These are phyloP conservation scores for Drosophila paracracens DNA, from an alignment of 2,888 invertebrate genomes.

Conservation along the genomic window DNA sequence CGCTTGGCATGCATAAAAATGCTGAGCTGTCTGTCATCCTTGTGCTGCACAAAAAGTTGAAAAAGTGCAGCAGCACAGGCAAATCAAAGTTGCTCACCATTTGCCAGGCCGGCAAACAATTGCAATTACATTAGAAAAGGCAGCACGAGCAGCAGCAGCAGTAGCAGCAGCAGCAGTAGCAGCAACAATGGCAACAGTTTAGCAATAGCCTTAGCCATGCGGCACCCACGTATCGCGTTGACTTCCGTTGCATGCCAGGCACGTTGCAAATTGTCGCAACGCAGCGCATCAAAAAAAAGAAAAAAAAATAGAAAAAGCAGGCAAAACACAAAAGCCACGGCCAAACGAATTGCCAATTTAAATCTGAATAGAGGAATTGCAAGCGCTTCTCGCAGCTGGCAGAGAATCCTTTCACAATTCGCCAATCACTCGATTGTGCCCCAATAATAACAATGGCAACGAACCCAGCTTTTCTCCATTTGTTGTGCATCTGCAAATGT, in stretches of 20 bases:
- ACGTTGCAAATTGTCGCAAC: constrained; percentile 77
- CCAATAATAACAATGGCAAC: constrained; percentile 48
- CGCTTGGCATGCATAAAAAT: constrained; percentile 83
- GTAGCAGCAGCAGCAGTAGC: constrained; percentile 1
- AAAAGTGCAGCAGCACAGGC: constrained; percentile 42
- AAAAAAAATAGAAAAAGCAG: neutral
- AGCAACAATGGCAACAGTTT: constrained; percentile 49
- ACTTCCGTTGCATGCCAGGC: constrained; percentile 78
- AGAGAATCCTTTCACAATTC: constrained; percentile 65
- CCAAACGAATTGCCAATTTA: constrained; percentile 77
- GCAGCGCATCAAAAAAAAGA: constrained; percentile 47
- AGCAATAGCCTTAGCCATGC: constrained; percentile 41
- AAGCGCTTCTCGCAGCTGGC: constrained; percentile 36
- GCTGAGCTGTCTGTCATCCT: constrained; percentile 39
- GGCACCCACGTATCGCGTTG: constrained; percentile 69
- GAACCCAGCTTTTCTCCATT: neutral
- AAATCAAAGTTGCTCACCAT: constrained; percentile 65
- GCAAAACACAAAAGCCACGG: constrained; percentile 63
- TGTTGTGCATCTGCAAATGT: neutral
- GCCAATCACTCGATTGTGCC: constrained; percentile 65
- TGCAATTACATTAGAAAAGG: constrained; percentile 78
- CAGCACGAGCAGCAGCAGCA: constrained; percentile 25
- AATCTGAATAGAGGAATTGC: constrained; percentile 80
- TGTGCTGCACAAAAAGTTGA: constrained; percentile 22
- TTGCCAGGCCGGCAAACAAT: constrained; percentile 68